Conservation (phyloP, 1,140 invertebrate species). For the Hormaphis cornu region DNA sequence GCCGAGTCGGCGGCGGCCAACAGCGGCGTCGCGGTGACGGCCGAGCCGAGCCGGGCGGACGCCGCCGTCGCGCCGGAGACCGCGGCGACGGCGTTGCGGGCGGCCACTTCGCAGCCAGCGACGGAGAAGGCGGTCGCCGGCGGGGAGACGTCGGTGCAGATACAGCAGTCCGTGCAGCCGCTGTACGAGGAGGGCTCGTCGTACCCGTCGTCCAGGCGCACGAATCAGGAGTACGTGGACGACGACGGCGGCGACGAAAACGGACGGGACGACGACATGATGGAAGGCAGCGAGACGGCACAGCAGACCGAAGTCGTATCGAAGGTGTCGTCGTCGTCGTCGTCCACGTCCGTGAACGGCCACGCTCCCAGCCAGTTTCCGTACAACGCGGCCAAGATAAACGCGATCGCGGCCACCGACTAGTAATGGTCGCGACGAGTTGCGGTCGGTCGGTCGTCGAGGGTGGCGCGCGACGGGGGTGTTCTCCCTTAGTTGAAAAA, state of each 20-base stretch:
- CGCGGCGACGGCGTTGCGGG: no score
- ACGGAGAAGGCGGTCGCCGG: no score
- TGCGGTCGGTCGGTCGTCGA: no score
- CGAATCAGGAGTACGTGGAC: constrained; percentile 7
- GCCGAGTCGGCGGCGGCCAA: constrained; percentile 14
- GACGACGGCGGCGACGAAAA: neutral
- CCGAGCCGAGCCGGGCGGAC: neutral
- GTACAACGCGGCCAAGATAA: constrained; percentile 20
- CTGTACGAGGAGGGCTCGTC: constrained; percentile 10
- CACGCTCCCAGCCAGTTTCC: constrained; percentile 19
- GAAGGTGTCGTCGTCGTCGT: neutral
- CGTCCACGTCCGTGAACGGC: neutral
- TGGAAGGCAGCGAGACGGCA: constrained; percentile 6
- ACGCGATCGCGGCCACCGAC: neutral
- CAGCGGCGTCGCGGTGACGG: neutral
- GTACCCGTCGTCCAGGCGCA: constrained; percentile 9
- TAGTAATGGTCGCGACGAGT: neutral
- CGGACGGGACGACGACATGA: neutral
- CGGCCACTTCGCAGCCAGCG: no score
- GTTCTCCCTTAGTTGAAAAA: no score
- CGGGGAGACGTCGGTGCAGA: neutral
- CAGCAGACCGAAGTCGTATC: no score
- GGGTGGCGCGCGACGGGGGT: no score
- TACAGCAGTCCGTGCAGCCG: constrained; percentile 14
- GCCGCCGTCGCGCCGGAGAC: no score